Evolutionary conservation across 2,797 vertebrate genomes (phyloP).

Genomic region (Euthynnus affinis): DNA sequence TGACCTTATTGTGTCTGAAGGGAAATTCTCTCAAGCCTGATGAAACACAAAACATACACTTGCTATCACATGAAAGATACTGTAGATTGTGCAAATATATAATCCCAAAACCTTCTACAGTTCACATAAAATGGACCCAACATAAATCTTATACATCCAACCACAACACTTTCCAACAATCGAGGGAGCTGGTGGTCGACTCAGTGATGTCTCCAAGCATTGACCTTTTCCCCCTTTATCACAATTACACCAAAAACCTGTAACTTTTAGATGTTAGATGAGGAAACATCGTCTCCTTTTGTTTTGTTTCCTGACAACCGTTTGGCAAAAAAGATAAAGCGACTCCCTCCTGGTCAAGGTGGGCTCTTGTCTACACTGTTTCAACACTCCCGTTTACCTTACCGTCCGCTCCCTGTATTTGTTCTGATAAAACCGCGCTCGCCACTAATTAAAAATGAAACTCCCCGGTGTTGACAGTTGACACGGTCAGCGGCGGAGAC

Average conservation of each 20-base stretch:
- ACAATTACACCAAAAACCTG: not conserved
- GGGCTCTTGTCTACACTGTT: conserved; percentile 42
- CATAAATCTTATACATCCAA: no score
- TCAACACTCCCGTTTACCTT: conserved; percentile 51
- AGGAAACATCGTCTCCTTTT: conserved; percentile 3
- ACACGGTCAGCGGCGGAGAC: not conserved
- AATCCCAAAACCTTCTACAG: no score
- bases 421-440: conserved; percentile 63
- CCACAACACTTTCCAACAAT: no score
- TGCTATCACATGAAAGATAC: no score
- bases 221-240: not conserved
- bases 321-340: no score
- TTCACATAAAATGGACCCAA: no score
- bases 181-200: no score
- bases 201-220: not conserved
- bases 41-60: no score
- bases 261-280: not conserved
- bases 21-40: no score
- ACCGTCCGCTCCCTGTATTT: conserved; percentile 45
- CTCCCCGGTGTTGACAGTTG: conserved; percentile 39
- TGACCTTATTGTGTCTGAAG: no score
- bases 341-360: conserved; percentile 19
- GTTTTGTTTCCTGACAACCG: conserved; percentile 49
- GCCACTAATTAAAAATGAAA: conserved; percentile 51
- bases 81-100: no score